Evolutionary conservation across 2,888 invertebrate genomes (phyloP).

Genomic region (Tortrix viridana): DNA sequence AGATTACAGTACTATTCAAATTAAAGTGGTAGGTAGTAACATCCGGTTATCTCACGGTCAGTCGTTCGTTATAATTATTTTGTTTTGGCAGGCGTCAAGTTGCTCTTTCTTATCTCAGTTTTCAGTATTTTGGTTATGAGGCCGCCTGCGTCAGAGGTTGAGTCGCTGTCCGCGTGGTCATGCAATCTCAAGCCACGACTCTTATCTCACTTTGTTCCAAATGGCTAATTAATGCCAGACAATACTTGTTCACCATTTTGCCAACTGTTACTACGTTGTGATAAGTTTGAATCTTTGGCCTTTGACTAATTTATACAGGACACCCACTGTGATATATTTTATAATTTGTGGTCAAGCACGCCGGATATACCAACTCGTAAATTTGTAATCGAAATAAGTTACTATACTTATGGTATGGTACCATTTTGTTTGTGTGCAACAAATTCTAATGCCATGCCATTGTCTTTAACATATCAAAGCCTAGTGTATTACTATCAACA

Average conservation of each 20-base stretch:
- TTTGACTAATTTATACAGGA: slow-evolving; percentile 7
- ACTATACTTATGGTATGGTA: too few relatives aligned
- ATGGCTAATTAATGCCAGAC: slow-evolving; percentile 1
- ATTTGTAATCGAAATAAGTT: too few relatives aligned
- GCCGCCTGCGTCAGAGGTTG: slow-evolving; percentile 6
- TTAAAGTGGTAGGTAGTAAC: slow-evolving; percentile 7
- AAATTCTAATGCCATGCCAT: too few relatives aligned
- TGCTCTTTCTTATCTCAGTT: slow-evolving; percentile 12
- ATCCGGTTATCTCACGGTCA: background rate
- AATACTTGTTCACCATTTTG: background rate
- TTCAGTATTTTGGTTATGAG: slow-evolving; percentile 12
- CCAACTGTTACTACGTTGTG: slow-evolving; percentile 14
- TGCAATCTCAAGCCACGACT: background rate
- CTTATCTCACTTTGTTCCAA: slow-evolving; percentile 19
- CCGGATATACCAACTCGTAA: too few relatives aligned
- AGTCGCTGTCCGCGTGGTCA: slow-evolving; percentile 2
- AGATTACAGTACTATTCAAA: slow-evolving; percentile 4
- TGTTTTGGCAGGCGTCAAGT: slow-evolving; percentile 7
- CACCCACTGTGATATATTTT: background rate
- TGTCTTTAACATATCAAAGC: too few relatives aligned
- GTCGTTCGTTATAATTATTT: background rate
- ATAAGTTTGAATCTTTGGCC: slow-evolving; percentile 16
- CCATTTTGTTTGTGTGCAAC: too few relatives aligned
- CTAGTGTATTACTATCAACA: too few relatives aligned
- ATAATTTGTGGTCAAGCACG: too few relatives aligned